phyloP scores from a whole-genome alignment of 1,140 invertebrate species.

The Panagrolaimus sp. region DNA sequence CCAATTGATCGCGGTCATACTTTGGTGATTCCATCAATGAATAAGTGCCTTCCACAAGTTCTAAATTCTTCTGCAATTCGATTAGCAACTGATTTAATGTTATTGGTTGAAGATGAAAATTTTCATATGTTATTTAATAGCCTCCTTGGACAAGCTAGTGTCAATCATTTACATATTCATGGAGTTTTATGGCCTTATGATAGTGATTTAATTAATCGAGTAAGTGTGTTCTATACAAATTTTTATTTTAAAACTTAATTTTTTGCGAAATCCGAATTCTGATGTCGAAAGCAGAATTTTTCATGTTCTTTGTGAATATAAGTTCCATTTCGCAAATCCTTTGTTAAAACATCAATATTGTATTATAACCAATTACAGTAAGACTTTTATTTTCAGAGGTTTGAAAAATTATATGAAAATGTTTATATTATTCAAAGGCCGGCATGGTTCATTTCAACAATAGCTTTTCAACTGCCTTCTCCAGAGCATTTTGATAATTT shows the following conservation, averaged over 20 bases:
- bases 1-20: constrained; percentile 54
- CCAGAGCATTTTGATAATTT: constrained; percentile 45
- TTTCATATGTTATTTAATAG: constrained; percentile 56
- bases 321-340: not conserved
- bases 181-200: constrained; percentile 58
- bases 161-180: constrained; percentile 59
- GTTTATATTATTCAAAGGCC: constrained; percentile 47
- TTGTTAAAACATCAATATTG: too few species aligned
- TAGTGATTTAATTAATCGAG: constrained; percentile 47
- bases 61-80: constrained; percentile 34
- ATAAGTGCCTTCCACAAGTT: constrained; percentile 54
- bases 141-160: constrained; percentile 55
- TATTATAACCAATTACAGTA: not conserved
- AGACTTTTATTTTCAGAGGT: constrained; percentile 35
- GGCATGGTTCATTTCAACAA: constrained; percentile 50
- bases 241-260: not conserved
- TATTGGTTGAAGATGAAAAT: constrained; percentile 48
- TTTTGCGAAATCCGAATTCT: not conserved
- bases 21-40: constrained; percentile 48
- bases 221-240: constrained; percentile 23
- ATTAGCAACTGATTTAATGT: constrained; percentile 51
- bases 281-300: not conserved
- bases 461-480: constrained; percentile 51
- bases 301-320: not conserved
- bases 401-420: constrained; percentile 35